These are phyloP conservation scores for Brachypodius melanocephalos DNA, from an alignment of 2,113 vertebrate genomes.

Conservation along the genomic window DNA sequence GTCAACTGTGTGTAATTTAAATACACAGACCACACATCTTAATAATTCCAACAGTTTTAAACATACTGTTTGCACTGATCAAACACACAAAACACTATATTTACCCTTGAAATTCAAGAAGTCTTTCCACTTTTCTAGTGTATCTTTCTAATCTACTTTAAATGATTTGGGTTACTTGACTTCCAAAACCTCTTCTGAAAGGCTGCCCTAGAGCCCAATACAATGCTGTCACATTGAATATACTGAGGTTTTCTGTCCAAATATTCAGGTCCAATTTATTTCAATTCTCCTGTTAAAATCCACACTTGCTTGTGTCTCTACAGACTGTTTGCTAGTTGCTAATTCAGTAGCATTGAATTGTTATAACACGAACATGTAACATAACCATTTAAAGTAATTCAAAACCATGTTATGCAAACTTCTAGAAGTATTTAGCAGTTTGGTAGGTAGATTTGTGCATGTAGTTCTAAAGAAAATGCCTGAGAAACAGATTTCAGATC, in stretches of 20 bases:
- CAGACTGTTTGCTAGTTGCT: neutral
- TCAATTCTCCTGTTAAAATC: neutral
- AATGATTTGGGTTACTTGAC: neutral
- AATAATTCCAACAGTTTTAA: neutral
- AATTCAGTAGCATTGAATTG: neutral
- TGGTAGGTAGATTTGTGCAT: neutral
- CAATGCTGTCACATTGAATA: neutral
- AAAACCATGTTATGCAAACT: neutral
- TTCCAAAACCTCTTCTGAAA: neutral
- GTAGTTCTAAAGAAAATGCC: neutral
- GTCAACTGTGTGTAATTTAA: neutral
- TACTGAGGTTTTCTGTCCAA: neutral
- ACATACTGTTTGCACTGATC: neutral
- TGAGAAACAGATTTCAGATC: neutral
- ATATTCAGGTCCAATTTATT: neutral
- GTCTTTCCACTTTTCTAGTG: neutral
- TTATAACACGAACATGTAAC: neutral
- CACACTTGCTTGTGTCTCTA: neutral
- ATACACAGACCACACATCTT: neutral
- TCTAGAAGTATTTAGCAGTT: neutral
- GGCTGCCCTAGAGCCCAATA: neutral
- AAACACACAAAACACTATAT: neutral
- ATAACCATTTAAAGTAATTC: neutral
- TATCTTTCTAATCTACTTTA: neutral
- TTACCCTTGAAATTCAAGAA: neutral